These are phyloP conservation scores for Blastomussa wellsi DNA, from an alignment of 92 coral and sea anemone species.

Conservation along the genomic window DNA sequence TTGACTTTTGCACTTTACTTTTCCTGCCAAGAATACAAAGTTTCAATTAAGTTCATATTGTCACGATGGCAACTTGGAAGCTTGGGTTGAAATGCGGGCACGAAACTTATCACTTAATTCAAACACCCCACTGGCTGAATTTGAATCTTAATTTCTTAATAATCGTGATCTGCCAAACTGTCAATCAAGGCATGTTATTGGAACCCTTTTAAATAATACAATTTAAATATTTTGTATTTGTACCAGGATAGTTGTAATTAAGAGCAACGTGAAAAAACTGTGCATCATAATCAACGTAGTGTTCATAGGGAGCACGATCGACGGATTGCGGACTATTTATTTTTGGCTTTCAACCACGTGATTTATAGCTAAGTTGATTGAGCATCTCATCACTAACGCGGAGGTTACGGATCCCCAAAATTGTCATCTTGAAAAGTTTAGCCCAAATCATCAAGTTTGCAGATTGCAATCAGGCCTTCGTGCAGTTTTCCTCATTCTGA, in stretches of 20 bases:
- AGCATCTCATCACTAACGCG: background rate
- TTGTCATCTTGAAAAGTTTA: background rate
- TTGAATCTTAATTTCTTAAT: too few species aligned
- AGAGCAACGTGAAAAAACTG: background rate
- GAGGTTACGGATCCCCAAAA: background rate
- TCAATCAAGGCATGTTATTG: too few species aligned
- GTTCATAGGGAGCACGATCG: background rate
- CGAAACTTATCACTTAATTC: background rate
- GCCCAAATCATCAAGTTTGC: too few species aligned
- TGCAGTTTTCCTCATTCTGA: too few species aligned
- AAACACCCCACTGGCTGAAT: too few species aligned
- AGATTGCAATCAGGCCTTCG: too few species aligned
- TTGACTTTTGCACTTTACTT: background rate
- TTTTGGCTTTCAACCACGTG: background rate
- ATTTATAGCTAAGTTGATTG: background rate
- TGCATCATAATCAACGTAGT: background rate
- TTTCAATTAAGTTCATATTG: background rate
- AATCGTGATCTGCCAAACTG: too few species aligned
- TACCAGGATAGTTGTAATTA: background rate
- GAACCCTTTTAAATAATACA: background rate
- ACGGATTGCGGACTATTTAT: background rate
- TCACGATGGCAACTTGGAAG: background rate
- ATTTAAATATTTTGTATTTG: background rate
- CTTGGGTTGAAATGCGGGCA: background rate
- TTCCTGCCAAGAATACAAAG: background rate